Percentiles rank a stretch among this genome's conserved stretches.
Conservation (phyloP, 2,888 invertebrate species). For the Catocala nupta region DNA sequence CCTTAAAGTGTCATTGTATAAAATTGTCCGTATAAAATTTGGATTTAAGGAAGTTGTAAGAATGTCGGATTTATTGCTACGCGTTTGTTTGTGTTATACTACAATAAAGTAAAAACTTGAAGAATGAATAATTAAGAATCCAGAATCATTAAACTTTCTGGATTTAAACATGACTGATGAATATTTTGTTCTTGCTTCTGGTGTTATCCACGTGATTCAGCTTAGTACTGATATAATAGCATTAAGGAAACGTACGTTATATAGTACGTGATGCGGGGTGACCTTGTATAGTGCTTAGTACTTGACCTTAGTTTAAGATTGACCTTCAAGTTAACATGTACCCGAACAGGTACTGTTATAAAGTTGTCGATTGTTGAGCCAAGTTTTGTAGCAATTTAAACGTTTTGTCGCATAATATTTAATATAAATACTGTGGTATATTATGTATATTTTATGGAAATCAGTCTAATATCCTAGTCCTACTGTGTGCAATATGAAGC, state of each 20-base stretch:
- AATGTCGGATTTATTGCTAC: not conserved
- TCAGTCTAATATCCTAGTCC: no score
- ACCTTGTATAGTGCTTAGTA: conserved; percentile 34
- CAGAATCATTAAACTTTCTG: no score
- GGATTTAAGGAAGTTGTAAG: conserved; percentile 11
- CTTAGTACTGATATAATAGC: conserved; percentile 21
- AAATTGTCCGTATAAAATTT: conserved; percentile 6
- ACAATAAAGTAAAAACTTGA: not conserved
- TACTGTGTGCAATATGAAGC: no score
- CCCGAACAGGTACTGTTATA: conserved; percentile 10
- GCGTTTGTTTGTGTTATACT: not conserved
- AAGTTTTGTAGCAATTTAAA: not conserved
- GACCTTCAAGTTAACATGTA: conserved; percentile 40
- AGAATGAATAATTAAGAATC: no score
- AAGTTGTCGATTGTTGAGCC: not conserved
- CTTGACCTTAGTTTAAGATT: conserved; percentile 43
- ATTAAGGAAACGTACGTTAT: conserved; percentile 29
- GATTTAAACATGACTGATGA: not conserved
- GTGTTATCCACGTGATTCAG: not conserved
- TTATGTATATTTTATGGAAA: no score
- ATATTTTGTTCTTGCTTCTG: not conserved
- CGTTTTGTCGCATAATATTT: not conserved
- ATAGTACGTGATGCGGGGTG: conserved; percentile 28
- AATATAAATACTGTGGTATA: no score
- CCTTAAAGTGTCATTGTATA: conserved; percentile 27